Evolutionary conservation across 2,888 invertebrate species (phyloP), one percentile per base, ranked within the genome.

Genomic region (Eristalinus aeneus): DNA sequence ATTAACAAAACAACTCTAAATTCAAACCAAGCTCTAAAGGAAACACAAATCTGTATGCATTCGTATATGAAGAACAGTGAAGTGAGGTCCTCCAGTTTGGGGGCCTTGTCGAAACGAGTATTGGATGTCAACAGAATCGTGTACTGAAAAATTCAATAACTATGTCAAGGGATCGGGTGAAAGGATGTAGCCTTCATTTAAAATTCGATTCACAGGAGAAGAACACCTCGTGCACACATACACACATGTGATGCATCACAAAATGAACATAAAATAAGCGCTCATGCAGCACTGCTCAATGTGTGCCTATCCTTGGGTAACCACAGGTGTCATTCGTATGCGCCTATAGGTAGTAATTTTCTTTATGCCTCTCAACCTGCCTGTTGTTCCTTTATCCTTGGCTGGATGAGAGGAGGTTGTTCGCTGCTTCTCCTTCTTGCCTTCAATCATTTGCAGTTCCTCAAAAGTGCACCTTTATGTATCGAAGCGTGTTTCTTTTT

Each of bases 281-380:
- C 23, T 23, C 22, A 23, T 9, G 56, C 56, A 22, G 20, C 10
- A 27, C 27, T 11, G 23, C 23, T 22, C 22, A 22, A 22, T 23
- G 56, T 23, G 11, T 27, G 11, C 67, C 74, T 84, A 71, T 75
- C 71, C 80, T 76, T 80, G 80, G 79, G 61, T 68, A 77, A 85
- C 80, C 85, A 85, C 85, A 85, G 85, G 85, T 85, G 85, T 85
- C 80, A 81, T 76, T 85, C 63, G 31, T 76, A 72, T 76, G 11
- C 22, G 72, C 72, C 80, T 71, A 68, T 56, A 85, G 85, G 85
- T 80, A 80, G 85, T 80, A 63, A 85, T 85, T 85, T 80, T 64
- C 72, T 76, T 85, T 76, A 80, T 72, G 61, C 20, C 58, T 56
- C 61, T 60, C 64, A 69, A 58, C 53, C 36, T 65, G 34, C 69